Base-by-base conservation (phyloP, 2,797 vertebrate genomes). In the Myiotriccus ornatus region DNA sequence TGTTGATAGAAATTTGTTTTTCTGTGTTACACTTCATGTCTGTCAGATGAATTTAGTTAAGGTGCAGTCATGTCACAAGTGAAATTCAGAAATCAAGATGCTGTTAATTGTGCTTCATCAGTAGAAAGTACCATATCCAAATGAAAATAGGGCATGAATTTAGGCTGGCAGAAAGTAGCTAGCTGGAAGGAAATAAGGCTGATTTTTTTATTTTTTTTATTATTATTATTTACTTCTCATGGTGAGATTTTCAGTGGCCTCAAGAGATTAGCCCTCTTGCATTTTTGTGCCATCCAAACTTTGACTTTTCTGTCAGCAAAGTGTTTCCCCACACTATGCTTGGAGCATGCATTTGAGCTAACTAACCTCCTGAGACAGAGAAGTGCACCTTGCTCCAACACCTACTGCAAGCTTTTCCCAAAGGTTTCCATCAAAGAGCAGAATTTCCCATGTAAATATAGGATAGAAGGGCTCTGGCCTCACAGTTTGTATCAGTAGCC, bases 321-420 rank as follows among this genome's bases (percentile, higher is more conserved):
- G n/a, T 39, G 43, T 25, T 85, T 27, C 76, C 32, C 60, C 21
- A 18, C 14, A 43, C 16, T 9, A 0, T 49, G 68, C 30, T 64
- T 88, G 57, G 24, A 60, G 12, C 2, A 6, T 57, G 22, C 34
- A 17, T 79, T 89, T 89, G 5, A 21, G 39, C 27, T 53, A 47
- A 49, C 24, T 84, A 37, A 34, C 34, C 52, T 34, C 4, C 47
- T 52, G 65, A 62, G 35, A 69, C 9, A 30, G 60, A 41, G 47
- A 76, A 5, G 15, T 5, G 1, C 9, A 25, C 63, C 39, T 53
- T 0, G 0, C 37, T 76, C 35, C 44, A 24, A 14, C 11, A 6
- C 23, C 30, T 56, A 9, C 37, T 64, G 23, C 25, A 63, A 80
- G 17, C 46, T 76, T 81, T 70, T 68, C 44, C 41, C 37, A 37